These are phyloP conservation scores for Mastomys natalensis DNA, from an alignment of 2,113 vertebrate species.

Conservation along the genomic window DNA sequence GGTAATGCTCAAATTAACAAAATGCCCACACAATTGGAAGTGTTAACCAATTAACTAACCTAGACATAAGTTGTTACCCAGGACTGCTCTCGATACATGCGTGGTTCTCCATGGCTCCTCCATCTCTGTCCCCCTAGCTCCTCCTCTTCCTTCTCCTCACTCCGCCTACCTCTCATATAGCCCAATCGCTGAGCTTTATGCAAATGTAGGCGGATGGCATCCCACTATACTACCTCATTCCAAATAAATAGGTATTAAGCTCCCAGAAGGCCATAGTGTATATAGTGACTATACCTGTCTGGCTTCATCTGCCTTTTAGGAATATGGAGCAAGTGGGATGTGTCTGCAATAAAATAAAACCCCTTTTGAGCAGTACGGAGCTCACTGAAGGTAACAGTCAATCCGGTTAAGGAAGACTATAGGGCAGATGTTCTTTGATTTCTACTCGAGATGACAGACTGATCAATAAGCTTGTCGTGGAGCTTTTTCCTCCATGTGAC, in stretches of 20 bases:
- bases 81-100: too few species aligned
- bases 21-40: too few species aligned
- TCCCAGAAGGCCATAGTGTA: not conserved
- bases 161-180: too few species aligned
- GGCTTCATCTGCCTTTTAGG: not conserved
- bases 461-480: not conserved
- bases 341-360: not conserved
- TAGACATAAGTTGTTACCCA: too few species aligned
- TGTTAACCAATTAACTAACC: too few species aligned
- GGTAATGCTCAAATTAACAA: too few species aligned
- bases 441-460: not conserved
- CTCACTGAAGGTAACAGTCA: not conserved
- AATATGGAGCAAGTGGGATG: not conserved
- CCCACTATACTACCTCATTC: not conserved
- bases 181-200: too few species aligned
- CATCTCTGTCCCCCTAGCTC: too few species aligned
- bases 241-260: not conserved
- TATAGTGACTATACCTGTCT: rapidly evolving
- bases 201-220: too few species aligned
- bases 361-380: not conserved
- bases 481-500: not conserved
- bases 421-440: not conserved
- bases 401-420: not conserved
- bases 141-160: too few species aligned
- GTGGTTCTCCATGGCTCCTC: too few species aligned